These are phyloP conservation scores for Drosophila suzukii DNA, from an alignment of 1,140 invertebrate genomes.

Conservation along the genomic window DNA sequence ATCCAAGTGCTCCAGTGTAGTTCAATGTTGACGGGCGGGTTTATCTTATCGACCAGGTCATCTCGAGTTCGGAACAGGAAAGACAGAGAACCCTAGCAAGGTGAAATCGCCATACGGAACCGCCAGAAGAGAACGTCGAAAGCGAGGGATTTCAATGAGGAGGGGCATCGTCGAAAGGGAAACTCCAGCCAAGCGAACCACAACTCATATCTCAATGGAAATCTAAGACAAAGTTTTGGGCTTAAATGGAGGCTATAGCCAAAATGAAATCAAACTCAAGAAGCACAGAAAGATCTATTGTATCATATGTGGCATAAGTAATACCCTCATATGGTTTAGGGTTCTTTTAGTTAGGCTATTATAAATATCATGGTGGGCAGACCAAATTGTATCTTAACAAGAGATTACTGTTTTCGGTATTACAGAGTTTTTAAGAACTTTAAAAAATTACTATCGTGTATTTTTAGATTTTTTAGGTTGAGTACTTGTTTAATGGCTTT, in stretches of 20 bases:
- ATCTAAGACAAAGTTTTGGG: constrained; percentile 48
- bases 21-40: constrained; percentile 25
- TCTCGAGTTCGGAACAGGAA: constrained; percentile 15
- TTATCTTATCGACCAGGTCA: constrained; percentile 37
- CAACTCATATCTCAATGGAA: constrained; percentile 50
- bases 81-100: constrained; percentile 51
- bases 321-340: constrained; percentile 1
- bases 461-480: too few relatives aligned
- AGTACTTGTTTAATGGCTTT: background rate
- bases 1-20: background rate
- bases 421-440: too few relatives aligned
- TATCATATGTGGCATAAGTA: background rate
- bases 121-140: constrained; percentile 22
- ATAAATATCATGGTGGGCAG: too few relatives aligned
- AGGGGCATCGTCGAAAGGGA: constrained; percentile 29
- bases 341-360: too few relatives aligned
- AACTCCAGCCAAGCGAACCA: constrained; percentile 70
- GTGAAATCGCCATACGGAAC: constrained; percentile 42
- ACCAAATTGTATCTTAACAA: too few relatives aligned
- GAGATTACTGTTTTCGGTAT: too few relatives aligned
- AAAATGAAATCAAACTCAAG: constrained; percentile 47
- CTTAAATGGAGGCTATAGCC: constrained; percentile 43
- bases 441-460: too few relatives aligned
- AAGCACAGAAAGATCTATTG: background rate
- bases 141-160: background rate